Conservation (phyloP, 2,888 invertebrate species). For the Aphodius granarius region DNA sequence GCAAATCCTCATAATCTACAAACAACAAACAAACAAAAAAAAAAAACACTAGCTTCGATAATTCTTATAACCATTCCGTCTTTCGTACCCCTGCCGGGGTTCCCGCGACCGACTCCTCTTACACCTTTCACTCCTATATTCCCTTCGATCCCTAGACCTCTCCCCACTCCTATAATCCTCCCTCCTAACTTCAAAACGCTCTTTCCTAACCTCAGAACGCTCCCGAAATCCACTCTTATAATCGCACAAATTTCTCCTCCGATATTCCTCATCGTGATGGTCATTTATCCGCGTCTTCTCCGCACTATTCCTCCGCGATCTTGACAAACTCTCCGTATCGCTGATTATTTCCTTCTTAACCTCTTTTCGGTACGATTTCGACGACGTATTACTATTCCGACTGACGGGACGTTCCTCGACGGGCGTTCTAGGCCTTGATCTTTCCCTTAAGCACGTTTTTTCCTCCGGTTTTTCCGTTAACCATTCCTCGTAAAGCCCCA, state of each 20-base stretch:
- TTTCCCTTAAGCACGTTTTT: too few relatives aligned
- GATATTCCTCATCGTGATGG: not conserved
- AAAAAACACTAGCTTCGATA: not conserved
- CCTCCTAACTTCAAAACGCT: not conserved
- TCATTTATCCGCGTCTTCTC: not conserved
- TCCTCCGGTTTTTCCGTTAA: constrained; percentile 22
- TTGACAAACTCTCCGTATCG: constrained; percentile 4
- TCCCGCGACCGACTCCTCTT: constrained; percentile 8
- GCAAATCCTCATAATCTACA: not conserved
- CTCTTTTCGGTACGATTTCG: not conserved
- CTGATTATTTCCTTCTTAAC: constrained; percentile 12
- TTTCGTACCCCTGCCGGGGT: not conserved
- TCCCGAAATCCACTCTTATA: not conserved
- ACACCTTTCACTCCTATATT: not conserved
- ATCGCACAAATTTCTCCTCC: not conserved
- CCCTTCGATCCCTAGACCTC: not conserved
- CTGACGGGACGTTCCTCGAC: constrained; percentile 1
- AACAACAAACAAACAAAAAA: not conserved
- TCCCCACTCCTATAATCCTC: not conserved
- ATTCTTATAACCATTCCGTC: not conserved
- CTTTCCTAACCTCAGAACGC: not conserved
- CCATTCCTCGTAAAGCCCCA: constrained; percentile 49
- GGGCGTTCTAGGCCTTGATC: too few relatives aligned
- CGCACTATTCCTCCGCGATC: constrained; percentile 11
- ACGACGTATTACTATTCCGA: constrained; percentile 18